phyloP scores from a whole-genome alignment of 23 tunicate species.

The Halocynthia roretzi region DNA sequence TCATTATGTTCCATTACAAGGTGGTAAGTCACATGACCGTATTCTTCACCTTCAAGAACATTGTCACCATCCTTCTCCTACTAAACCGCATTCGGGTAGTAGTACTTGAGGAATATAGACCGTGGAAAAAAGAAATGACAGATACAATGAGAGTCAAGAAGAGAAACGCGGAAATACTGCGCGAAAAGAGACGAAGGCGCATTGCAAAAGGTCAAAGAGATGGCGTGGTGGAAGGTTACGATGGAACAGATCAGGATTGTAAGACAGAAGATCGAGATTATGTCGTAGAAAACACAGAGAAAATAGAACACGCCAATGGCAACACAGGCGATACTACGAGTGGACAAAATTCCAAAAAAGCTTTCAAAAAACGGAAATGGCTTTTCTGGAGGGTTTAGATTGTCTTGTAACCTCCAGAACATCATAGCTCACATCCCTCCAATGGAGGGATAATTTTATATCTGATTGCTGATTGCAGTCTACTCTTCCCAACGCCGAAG shows the following conservation, averaged over 20 bases:
- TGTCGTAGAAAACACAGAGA: not conserved
- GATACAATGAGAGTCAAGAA: conserved; percentile 19
- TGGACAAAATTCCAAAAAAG: not conserved
- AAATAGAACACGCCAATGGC: not conserved
- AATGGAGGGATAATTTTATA: no score
- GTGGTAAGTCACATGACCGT: conserved; percentile 87
- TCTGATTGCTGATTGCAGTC: no score
- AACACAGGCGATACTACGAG: not conserved
- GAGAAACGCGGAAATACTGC: conserved; percentile 17
- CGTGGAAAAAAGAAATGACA: conserved; percentile 52
- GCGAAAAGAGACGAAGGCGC: conserved; percentile 8
- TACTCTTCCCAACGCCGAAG: no score
- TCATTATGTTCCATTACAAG: conserved; percentile 58
- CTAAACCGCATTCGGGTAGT: conserved; percentile 73
- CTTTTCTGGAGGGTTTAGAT: conserved; percentile 13
- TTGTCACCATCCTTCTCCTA: conserved; percentile 58
- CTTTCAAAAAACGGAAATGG: conserved; percentile 24
- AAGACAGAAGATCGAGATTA: not conserved
- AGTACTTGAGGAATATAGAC: conserved; percentile 26
- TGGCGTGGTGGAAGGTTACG: no score
- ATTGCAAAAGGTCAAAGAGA: no score
- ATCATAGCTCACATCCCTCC: no score
- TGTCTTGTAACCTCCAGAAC: no score
- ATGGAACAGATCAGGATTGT: no score
- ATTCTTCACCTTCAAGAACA: conserved; percentile 74